phyloP scores from a whole-genome alignment of 2,888 invertebrate genomes.

The Drosophila mimetica region DNA sequence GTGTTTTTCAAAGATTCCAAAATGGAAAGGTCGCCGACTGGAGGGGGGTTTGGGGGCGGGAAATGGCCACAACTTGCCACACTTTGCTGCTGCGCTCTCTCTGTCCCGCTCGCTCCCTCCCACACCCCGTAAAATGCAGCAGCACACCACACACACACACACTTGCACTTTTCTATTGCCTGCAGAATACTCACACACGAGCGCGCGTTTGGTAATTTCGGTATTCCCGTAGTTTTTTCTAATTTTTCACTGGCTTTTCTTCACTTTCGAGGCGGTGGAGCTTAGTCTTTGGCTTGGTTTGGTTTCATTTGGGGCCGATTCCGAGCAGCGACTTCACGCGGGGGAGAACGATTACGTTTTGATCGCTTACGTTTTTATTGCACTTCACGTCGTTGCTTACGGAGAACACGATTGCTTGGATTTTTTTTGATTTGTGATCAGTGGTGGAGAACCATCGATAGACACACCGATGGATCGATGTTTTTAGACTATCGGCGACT shows the following conservation, averaged over 20 bases:
- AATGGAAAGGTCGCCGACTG: conserved; percentile 13
- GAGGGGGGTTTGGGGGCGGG: neutral
- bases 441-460: conserved; percentile 1
- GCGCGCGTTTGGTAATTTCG: conserved; percentile 53
- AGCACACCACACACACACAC: conserved; percentile 31
- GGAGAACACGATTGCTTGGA: too few species aligned
- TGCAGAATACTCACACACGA: conserved; percentile 57
- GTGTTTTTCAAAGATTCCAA: conserved; percentile 26
- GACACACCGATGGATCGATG: neutral
- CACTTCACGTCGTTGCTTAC: too few species aligned
- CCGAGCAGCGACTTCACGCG: conserved; percentile 21
- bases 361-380: too few species aligned
- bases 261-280: conserved; percentile 4
- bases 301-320: conserved; percentile 10
- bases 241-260: conserved; percentile 18
- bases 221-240: conserved; percentile 38
- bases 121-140: conserved; percentile 67
- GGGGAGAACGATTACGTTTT: conserved; percentile 5
- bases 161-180: conserved; percentile 8
- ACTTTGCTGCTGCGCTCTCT: conserved; percentile 31
- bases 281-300: conserved; percentile 17
- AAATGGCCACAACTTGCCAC: conserved; percentile 35
- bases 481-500: too few species aligned
- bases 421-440: neutral
- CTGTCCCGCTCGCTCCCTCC: conserved; percentile 53